Percentiles rank a stretch among this genome's conserved stretches.
phyloP scores from a whole-genome alignment of 2,113 vertebrate species.

The Bos taurus region ARS-UCD2.0 NC_037349.1:25869001-25869500 shows the following conservation, averaged over 20 bases:
- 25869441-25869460: neutral
- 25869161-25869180: neutral
- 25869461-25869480: neutral
- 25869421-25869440: neutral
- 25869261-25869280: neutral
- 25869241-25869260: neutral
- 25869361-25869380: neutral
- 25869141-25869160: neutral
- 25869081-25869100: neutral
- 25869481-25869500: neutral
- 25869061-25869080: neutral
- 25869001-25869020: neutral
- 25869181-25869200: rapidly evolving
- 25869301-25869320: neutral
- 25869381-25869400: neutral
- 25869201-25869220: neutral
- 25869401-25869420: neutral
- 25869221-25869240: neutral
- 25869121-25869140: neutral
- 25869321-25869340: neutral
- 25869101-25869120: neutral
- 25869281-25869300: neutral
- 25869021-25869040: neutral
- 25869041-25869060: neutral
- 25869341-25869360: neutral